phyloP scores from a whole-genome alignment of 2,888 invertebrate genomes.

The Watsonalla binaria region DNA sequence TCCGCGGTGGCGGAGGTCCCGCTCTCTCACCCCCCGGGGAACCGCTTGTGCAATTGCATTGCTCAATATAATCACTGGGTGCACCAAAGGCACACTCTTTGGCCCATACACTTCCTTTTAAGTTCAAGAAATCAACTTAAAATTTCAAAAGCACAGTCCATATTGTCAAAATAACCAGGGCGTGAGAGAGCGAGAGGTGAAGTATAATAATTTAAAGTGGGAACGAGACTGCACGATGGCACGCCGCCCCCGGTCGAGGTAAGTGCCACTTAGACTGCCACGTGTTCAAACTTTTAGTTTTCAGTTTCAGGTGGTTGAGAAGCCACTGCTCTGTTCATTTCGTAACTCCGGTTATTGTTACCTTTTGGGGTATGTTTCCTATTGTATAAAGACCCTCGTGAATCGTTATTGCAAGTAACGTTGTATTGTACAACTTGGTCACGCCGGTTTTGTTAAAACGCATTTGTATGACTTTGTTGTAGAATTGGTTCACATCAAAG shows the following conservation, averaged over 20 bases:
- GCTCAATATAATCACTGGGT: slow-evolving; percentile 20
- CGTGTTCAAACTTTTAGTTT: slow-evolving; percentile 63
- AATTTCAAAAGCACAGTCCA: slow-evolving; percentile 14
- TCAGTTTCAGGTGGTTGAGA: slow-evolving; percentile 36
- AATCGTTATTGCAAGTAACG: slow-evolving; percentile 13
- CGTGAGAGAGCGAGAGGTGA: slow-evolving; percentile 70
- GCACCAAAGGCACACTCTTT: slow-evolving; percentile 30
- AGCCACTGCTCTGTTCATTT: slow-evolving; percentile 25
- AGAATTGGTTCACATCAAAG: too few relatives aligned
- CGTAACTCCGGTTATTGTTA: slow-evolving; percentile 28
- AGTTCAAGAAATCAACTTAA: slow-evolving; percentile 9
- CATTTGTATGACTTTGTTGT: too few relatives aligned
- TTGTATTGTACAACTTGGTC: slow-evolving; percentile 14
- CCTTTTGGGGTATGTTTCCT: slow-evolving; percentile 11
- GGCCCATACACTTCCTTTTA: slow-evolving; percentile 11
- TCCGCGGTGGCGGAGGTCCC: slow-evolving; percentile 73
- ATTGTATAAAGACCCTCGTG: slow-evolving; percentile 7
- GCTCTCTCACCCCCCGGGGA: slow-evolving; percentile 65
- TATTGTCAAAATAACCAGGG: slow-evolving; percentile 47
- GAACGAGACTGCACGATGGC: slow-evolving; percentile 72
- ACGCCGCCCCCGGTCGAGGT: slow-evolving; percentile 66
- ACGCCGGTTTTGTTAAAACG: too few relatives aligned
- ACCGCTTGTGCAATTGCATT: slow-evolving; percentile 38
- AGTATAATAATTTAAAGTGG: slow-evolving; percentile 65
- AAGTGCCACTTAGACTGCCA: slow-evolving; percentile 67